Evolutionary conservation across 1,140 invertebrate genomes (phyloP).

Genomic region (Diuraphis noxia): DNA sequence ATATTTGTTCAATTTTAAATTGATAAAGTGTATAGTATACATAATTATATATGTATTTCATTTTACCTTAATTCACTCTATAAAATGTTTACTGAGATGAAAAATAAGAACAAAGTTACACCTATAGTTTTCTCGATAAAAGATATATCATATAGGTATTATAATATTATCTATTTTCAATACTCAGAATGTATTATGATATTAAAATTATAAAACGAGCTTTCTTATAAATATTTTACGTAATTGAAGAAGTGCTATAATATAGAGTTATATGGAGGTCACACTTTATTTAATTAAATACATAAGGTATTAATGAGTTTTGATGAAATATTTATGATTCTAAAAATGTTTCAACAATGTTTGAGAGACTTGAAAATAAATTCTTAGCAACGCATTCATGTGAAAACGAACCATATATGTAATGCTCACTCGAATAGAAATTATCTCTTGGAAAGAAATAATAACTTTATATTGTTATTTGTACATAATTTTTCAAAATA

Average conservation of each 20-base stretch:
- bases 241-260: neutral
- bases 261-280: neutral
- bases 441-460: neutral
- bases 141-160: neutral
- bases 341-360: neutral
- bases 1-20: neutral
- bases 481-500: neutral
- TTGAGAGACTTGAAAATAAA: neutral
- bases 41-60: neutral
- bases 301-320: neutral
- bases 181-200: neutral
- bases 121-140: neutral
- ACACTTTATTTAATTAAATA: neutral
- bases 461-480: conserved; percentile 7
- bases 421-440: neutral
- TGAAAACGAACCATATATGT: conserved; percentile 4
- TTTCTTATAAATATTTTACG: neutral
- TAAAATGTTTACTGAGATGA: neutral
- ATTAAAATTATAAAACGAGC: neutral
- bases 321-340: neutral
- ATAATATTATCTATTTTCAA: neutral
- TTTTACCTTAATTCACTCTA: neutral
- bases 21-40: neutral
- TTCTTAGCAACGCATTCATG: neutral
- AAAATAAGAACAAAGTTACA: neutral